Base-by-base conservation (phyloP, 2,113 vertebrate genomes). In the Promerops cafer region DNA sequence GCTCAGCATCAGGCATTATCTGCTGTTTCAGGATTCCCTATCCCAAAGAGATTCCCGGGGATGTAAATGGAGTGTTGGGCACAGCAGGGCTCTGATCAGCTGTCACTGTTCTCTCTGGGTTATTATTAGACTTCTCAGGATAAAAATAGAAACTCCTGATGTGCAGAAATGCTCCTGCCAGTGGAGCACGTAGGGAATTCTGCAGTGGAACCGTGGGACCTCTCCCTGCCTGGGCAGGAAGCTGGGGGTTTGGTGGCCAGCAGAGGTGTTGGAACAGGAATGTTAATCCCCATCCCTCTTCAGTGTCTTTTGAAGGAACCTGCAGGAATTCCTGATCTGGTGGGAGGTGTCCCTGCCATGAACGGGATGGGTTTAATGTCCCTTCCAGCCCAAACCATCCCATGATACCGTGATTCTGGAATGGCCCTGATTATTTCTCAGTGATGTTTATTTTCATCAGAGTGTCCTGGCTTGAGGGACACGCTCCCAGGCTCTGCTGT, bases 61-160 rank as follows among this genome's bases (percentile, higher is more conserved):
- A 83, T 83, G 78, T 45, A 42, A 45, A 53, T 49, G 63, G 44
- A 37, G 40, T 16, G 70, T 35, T 54, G 37, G 74, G 61, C 60
- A 54, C 7, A 18, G 44, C n/a, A 31, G 66, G 76, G 39, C 94
- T 96, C 95, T 85, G 59, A 93, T 94, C 63, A 87, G 83, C 84
- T 91, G 69, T 76, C 53, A 42, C 45, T 68, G 56, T 30, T 79
- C 64, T 61, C 64, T 70, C 54, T 78, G 54, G 56, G 74, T 78
- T 78, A 70, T 87, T 94, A 87, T 95, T 95, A 94, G 94, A 76
- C 81, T 91, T 93, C 87, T 54, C 53, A 53, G 83, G 93, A 63
- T 97, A 97, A 97, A 97, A 96, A 96, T 69, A 97, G 95, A 45
- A 54, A 44, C 35, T 91, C 82, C 57, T 89, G 90, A 84, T 94